Evolutionary conservation across 1,140 invertebrate genomes (phyloP).

Genomic region (Apis laboriosa): DNA sequence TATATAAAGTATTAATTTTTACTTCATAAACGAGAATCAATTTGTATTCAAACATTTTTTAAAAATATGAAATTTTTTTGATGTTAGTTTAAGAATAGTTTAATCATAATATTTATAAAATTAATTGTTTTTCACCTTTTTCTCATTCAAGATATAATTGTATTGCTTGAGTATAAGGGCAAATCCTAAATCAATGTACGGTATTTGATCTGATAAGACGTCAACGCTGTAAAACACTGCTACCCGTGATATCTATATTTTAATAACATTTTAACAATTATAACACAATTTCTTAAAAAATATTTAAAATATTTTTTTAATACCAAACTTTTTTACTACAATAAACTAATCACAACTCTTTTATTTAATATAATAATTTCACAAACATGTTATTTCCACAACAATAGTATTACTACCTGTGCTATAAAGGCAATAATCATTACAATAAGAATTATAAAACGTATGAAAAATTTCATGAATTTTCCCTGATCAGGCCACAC

Average conservation of each 20-base stretch:
- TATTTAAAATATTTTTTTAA: no score
- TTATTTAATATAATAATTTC: no score
- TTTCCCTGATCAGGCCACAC: slow-evolving; percentile 1
- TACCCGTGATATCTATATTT: neutral
- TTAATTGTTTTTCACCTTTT: neutral
- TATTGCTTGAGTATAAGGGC: neutral
- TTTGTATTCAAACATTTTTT: no score
- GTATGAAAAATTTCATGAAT: neutral
- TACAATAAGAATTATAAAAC: neutral
- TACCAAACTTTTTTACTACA: no score
- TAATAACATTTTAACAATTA: neutral
- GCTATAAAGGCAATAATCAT: neutral
- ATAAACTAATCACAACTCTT: no score
- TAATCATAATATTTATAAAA: no score
- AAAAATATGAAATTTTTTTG: no score
- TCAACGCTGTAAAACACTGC: neutral
- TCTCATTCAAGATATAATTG: neutral
- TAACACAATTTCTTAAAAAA: neutral
- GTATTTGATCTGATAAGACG: neutral
- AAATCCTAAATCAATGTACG: neutral
- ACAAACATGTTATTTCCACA: no score
- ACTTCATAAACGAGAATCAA: no score
- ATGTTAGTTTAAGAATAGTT: no score
- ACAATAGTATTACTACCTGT: neutral
- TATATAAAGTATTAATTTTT: no score